These are phyloP conservation scores for Garrulus glandarius DNA, from an alignment of 2,797 vertebrate species.

Conservation along the genomic window DNA sequence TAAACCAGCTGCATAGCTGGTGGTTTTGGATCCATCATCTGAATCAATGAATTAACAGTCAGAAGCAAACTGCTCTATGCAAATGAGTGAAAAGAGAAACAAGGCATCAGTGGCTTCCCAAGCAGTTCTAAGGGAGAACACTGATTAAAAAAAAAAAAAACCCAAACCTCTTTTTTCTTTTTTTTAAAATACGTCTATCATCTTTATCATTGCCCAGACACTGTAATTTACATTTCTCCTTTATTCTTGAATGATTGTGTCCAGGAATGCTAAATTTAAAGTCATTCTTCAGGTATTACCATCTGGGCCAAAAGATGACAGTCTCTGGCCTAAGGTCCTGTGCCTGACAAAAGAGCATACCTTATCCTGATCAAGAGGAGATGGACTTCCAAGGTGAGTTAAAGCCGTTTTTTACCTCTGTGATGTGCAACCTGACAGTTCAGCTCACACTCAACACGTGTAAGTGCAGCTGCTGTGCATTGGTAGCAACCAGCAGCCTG, in stretches of 20 bases:
- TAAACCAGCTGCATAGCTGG: not conserved
- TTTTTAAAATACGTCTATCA: not conserved
- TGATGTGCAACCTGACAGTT: not conserved
- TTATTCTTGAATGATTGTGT: not conserved
- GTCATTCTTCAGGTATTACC: not conserved
- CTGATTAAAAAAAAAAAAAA: not conserved
- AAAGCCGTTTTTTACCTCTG: not conserved
- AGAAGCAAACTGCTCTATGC: not conserved
- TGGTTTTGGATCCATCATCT: not conserved
- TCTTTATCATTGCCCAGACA: not conserved
- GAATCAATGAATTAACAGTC: not conserved
- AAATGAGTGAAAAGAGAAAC: not conserved
- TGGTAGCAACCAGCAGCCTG: not conserved
- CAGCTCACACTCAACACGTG: fast-evolving
- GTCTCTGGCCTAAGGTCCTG: not conserved
- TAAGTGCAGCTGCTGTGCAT: not conserved
- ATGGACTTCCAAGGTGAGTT: not conserved
- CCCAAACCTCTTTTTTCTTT: not conserved
- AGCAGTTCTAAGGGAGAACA: not conserved
- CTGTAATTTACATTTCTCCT: not conserved
- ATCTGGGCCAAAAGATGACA: not conserved
- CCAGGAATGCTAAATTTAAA: not conserved
- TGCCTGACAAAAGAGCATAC: not conserved
- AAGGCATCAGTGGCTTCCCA: not conserved
- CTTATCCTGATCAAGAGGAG: not conserved